Base-by-base conservation (phyloP, 2,888 invertebrate genomes). In the Lucinisca nassula region DNA sequence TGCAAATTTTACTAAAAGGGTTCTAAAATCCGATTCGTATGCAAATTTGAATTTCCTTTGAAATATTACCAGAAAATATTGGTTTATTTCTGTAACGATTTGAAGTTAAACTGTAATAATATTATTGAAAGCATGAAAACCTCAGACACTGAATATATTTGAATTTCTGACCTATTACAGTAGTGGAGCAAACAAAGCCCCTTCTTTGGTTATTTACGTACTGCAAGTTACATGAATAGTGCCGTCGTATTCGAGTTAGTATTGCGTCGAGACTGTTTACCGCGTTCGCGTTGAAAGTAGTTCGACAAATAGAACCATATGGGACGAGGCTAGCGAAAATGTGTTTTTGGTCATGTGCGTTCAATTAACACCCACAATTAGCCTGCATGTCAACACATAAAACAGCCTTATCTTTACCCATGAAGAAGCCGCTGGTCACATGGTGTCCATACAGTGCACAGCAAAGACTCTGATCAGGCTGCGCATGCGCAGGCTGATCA, bases 81-180 rank as follows among this genome's bases (percentile, higher is more conserved):
- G 81, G 72, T 49, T 58, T 78, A 85, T 85, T 67, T 79, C 79
- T 73, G 27, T 82, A 85, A 72, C 83, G 79, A 85, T 77, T 85
- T 90, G 87, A 51, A 79, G 85, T 51, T 90, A 90, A 90, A 90
- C 81, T 87, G 90, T 87, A 87, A 90, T 85, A 90, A 90, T 85
- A 90, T 90, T 83, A 61, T 45, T 74, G 51, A 45, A 45, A 73
- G 49, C 61, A 51, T 51, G 75, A 83, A 82, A 49, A 67, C 67
- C 32, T 35, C 67, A 67, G 35, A 67, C 32, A 35, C 35, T n/a
- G 67, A 35, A 35, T 67, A 17, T 67, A 21, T 67, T 67, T 67
- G 67, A 32, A 32, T 21, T 35, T 35, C 27, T 4, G 24, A 35
- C 32, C 35, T 67, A 35, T 67, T 67, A 35, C 67, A 35, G 4